Evolutionary conservation across 2,113 vertebrate genomes (phyloP).

Genomic region (Prietella phreatophila): DNA sequence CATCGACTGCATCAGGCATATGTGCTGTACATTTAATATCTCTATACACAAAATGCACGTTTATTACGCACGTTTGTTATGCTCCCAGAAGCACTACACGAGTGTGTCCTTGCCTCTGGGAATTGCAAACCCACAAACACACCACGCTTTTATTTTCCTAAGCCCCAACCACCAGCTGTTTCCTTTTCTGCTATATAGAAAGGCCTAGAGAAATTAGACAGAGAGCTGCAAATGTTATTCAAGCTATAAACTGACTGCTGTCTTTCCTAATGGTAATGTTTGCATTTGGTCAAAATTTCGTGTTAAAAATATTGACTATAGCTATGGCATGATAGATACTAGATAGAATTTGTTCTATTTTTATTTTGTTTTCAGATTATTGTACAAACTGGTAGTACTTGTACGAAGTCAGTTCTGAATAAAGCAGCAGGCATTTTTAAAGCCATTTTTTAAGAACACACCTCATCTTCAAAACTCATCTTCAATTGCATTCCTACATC

Average conservation of each 20-base stretch:
- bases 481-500: not conserved
- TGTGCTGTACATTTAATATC: not conserved
- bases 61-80: not conserved
- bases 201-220: slow-evolving; percentile 49
- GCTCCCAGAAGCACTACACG: not conserved
- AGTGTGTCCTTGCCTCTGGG: slow-evolving; percentile 25
- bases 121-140: slow-evolving; percentile 52
- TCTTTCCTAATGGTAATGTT: slow-evolving; percentile 41
- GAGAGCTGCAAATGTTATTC: slow-evolving; percentile 48
- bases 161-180: slow-evolving; percentile 53
- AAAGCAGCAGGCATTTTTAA: not conserved
- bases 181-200: slow-evolving; percentile 47
- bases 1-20: not conserved
- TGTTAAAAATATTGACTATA: slow-evolving; percentile 34
- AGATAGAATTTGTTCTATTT: not conserved
- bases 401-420: not conserved
- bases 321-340: not conserved
- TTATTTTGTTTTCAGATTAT: not conserved
- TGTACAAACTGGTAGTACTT: not conserved
- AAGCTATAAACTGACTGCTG: slow-evolving; percentile 45
- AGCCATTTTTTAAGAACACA: too few relatives aligned
- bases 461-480: not conserved
- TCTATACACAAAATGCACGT: not conserved
- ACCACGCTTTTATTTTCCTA: slow-evolving; percentile 59
- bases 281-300: slow-evolving; percentile 48